A percentile compares a stretch with the other conserved stretches of the same genome.
Evolutionary conservation across 2,888 invertebrate genomes (phyloP).

Genomic region (Caenorhabditis imperialis): DNA sequence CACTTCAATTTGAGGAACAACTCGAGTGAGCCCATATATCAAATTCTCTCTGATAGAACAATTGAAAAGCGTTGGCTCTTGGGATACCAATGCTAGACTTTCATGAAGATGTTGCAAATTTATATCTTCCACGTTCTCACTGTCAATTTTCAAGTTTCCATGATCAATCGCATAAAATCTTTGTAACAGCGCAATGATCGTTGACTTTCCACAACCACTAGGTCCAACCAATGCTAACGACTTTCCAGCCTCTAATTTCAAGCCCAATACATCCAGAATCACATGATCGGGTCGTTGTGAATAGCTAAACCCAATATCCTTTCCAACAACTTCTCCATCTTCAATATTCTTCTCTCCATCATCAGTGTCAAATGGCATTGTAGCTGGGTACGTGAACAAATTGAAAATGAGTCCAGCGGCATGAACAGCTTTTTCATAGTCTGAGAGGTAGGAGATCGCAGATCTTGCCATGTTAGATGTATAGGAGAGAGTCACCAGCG

Average conservation of each 20-base stretch:
- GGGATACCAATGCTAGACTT: constrained; percentile 78
- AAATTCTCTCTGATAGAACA: constrained; percentile 68
- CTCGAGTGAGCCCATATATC: constrained; percentile 4
- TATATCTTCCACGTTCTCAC: constrained; percentile 68
- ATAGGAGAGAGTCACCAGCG: constrained; percentile 75
- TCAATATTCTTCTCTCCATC: constrained; percentile 72
- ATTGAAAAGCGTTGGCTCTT: constrained; percentile 79
- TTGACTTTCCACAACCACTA: constrained; percentile 79
- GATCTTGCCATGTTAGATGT: constrained; percentile 10
- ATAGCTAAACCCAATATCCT: constrained; percentile 69
- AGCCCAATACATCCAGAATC: constrained; percentile 57
- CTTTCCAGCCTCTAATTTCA: constrained; percentile 79
- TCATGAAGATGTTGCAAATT: constrained; percentile 74
- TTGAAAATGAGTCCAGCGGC: constrained; percentile 79
- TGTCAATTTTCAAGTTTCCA: constrained; percentile 82
- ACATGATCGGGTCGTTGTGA: constrained; percentile 74
- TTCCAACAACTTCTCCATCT: constrained; percentile 74
- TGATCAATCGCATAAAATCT: constrained; percentile 87
- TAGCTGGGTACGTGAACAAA: constrained; percentile 15
- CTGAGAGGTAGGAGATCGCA: constrained; percentile 78
- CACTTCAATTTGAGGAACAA: constrained; percentile 51
- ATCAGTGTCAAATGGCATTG: background rate
- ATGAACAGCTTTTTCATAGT: constrained; percentile 77
- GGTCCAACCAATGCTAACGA: constrained; percentile 79
- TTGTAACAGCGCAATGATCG: constrained; percentile 82